These are phyloP conservation scores for Sinosuthora webbiana DNA, from an alignment of 2,113 vertebrate species.

Conservation along the genomic window DNA sequence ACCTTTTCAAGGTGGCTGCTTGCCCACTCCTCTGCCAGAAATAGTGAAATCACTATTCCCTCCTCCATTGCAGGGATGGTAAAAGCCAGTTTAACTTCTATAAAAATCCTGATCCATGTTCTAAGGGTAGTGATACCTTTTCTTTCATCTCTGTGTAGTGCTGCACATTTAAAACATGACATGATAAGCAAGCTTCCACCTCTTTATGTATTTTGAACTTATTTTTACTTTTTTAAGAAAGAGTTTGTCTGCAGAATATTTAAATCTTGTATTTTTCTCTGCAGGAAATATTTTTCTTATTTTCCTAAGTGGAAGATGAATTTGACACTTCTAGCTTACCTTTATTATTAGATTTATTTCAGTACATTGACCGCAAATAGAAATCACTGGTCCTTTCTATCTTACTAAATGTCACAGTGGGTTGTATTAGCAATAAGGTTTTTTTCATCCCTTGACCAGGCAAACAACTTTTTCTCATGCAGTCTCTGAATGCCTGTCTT, in stretches of 20 bases:
- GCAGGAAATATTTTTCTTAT: not conserved
- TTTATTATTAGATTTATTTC: not conserved
- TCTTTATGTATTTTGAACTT: not conserved
- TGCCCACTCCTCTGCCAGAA: constrained; percentile 32
- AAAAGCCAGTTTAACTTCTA: not conserved
- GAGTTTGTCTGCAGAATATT: not conserved
- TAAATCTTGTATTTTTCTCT: not conserved
- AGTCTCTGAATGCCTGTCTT: not conserved
- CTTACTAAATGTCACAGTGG: not conserved
- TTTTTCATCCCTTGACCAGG: not conserved
- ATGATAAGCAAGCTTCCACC: not conserved
- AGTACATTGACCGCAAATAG: not conserved
- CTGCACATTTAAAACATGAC: not conserved
- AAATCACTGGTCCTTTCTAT: not conserved
- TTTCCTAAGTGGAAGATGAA: not conserved
- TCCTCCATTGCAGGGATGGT: not conserved
- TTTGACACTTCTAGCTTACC: not conserved
- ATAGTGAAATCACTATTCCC: constrained; percentile 8
- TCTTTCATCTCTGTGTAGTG: not conserved
- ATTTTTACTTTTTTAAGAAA: not conserved
- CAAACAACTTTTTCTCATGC: not conserved
- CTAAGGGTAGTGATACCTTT: not conserved
- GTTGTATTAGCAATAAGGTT: not conserved
- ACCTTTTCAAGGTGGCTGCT: constrained; percentile 30
- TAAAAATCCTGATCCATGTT: not conserved